Evolutionary conservation across 2,797 vertebrate genomes (phyloP).

Genomic region (Epinephelus malabaricus): DNA sequence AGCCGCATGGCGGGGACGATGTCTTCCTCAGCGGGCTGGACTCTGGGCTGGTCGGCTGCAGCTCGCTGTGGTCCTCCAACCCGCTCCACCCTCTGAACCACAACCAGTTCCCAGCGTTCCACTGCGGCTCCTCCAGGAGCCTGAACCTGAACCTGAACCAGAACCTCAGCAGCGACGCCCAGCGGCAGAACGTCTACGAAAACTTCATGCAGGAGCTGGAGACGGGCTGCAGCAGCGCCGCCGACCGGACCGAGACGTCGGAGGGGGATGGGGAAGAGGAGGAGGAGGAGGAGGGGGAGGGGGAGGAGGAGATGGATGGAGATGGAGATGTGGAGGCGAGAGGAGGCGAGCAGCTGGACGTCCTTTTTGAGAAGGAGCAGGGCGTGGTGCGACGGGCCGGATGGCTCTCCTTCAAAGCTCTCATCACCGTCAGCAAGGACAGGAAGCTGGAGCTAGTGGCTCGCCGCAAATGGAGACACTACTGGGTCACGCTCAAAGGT

Average conservation of each 20-base stretch:
- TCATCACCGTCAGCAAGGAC: conserved; percentile 92
- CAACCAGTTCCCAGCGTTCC: conserved; percentile 69
- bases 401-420: conserved; percentile 95
- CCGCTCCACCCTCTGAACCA: conserved; percentile 80
- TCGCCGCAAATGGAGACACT: conserved; percentile 92
- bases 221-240: conserved; percentile 83
- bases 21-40: conserved; percentile 71
- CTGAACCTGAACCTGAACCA: conserved; percentile 62
- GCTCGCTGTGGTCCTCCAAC: conserved; percentile 75
- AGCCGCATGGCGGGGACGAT: conserved; percentile 85
- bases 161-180: conserved; percentile 61
- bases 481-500: conserved; percentile 97
- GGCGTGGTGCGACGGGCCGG: conserved; percentile 94
- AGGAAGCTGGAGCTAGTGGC: conserved; percentile 92
- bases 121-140: conserved; percentile 72
- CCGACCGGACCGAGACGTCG: conserved; percentile 68
- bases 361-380: conserved; percentile 93
- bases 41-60: not conserved
- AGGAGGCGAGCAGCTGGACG: conserved; percentile 89
- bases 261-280: conserved; percentile 67
- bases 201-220: conserved; percentile 96
- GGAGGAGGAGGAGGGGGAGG: conserved; percentile 73
- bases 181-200: conserved; percentile 92
- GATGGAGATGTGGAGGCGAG: conserved; percentile 75
- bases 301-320: conserved; percentile 40